phyloP scores from a whole-genome alignment of 2,113 vertebrate genomes.

The Pterocles gutturalis region DNA sequence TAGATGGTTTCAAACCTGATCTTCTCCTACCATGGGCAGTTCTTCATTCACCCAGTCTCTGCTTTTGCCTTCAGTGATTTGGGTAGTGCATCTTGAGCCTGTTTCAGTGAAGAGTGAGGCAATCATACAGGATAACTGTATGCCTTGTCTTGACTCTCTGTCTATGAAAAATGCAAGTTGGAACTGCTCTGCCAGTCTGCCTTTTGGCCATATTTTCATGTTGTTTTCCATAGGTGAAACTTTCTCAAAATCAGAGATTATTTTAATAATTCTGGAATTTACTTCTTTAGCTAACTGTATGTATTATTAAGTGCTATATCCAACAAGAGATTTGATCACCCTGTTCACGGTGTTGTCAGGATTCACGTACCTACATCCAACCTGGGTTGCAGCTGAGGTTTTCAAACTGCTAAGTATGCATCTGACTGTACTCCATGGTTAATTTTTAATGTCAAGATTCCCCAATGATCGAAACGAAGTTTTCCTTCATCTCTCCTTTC shows the following conservation, averaged over 20 bases:
- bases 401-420: neutral
- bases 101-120: no score
- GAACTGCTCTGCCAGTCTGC: neutral
- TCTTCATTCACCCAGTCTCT: no score
- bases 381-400: neutral
- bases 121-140: neutral
- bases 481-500: neutral
- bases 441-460: conserved; percentile 25
- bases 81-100: no score
- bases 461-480: neutral
- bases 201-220: neutral
- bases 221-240: neutral
- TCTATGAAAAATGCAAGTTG: neutral
- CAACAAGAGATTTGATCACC: neutral
- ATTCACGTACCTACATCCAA: neutral
- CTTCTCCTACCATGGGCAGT: no score
- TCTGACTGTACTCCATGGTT: neutral
- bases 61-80: no score
- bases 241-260: neutral
- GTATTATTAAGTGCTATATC: neutral
- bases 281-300: neutral
- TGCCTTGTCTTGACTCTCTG: neutral
- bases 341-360: neutral
- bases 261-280: neutral
- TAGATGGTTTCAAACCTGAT: no score